These are phyloP conservation scores for Meloidogyne hapla DNA, from an alignment of 1,140 invertebrate genomes.

Conservation along the genomic window DNA sequence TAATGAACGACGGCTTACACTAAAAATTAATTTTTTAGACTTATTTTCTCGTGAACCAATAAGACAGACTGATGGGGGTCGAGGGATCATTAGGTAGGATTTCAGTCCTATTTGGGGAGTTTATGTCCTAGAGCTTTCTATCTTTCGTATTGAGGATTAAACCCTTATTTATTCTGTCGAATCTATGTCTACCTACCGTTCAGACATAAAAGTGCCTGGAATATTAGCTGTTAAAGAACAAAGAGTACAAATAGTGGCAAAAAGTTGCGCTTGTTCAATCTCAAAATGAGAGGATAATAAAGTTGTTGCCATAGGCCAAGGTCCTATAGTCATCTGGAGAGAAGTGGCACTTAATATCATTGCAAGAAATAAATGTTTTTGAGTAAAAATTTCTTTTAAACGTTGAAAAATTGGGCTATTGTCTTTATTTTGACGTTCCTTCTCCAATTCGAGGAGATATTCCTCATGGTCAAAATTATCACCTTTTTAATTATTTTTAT, in stretches of 20 bases:
- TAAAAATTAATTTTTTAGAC: slow-evolving; percentile 24
- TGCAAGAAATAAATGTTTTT: slow-evolving; percentile 42
- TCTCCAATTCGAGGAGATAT: slow-evolving; percentile 44
- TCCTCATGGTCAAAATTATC: slow-evolving; percentile 34
- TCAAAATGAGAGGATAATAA: slow-evolving; percentile 18
- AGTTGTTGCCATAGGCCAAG: slow-evolving; percentile 29
- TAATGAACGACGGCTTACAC: slow-evolving; percentile 35
- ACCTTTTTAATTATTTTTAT: slow-evolving; percentile 8
- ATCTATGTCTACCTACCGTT: slow-evolving; percentile 8
- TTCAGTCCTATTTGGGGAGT: no score
- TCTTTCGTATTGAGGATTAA: no score
- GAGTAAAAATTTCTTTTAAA: slow-evolving; percentile 29
- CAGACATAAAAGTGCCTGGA: slow-evolving; percentile 36
- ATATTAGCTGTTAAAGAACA: slow-evolving; percentile 43
- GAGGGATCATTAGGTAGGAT: no score
- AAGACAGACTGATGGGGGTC: no score
- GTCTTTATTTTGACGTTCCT: slow-evolving; percentile 33
- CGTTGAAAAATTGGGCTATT: slow-evolving; percentile 17
- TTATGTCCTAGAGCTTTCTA: no score
- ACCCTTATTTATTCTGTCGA: no score
- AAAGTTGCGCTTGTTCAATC: slow-evolving; percentile 12
- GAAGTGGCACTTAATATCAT: slow-evolving; percentile 37
- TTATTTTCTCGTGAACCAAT: no score
- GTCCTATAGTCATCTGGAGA: slow-evolving; percentile 25
- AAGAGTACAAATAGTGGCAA: slow-evolving; percentile 35